Base-by-base conservation (phyloP, 2,797 vertebrate genomes). In the Syngnathus rostellatus region DNA sequence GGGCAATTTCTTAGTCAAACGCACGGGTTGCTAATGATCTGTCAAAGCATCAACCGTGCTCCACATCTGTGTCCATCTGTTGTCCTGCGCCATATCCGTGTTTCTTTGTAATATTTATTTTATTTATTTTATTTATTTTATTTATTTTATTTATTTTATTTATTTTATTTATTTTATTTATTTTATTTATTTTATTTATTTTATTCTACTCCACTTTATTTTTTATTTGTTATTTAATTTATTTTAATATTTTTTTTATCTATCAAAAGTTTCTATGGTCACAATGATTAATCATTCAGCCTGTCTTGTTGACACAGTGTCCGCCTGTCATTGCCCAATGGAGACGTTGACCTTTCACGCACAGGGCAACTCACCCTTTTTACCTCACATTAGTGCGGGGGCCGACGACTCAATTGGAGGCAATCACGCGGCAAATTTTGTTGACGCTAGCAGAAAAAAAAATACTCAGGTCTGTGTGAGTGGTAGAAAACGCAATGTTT, bases 321-420 rank as follows among this genome's bases (percentile, higher is more conserved):
- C 67, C 38, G 64, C 68, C 75, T 57, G 68, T 81, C 76, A 83
- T 74, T 57, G 55, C 77, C 76, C 63, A 65, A 59, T 77, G 73
- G 76, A 81, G 69, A 68, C 62, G 31, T 78, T 84, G 86, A 86
- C 86, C 89, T 90, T 88, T 90, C 77, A 78, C 78, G 73, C 75
- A 14, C 31, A 19, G 76, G 72, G 66, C 75, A 72, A 75, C 80
- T 83, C 69, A 60, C 31, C 68, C 80, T 72, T 77, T 87, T 87
- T 80, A 81, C 86, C 81, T 80, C 58, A 74, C 73, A 43, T 83
- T 72, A 67, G 78, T 76, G 77, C 83, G 77, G 31, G 73, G 67
- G 70, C 76, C 79, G 73, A 82, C 66, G 70, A 78, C 76, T 83
- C 84, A 74, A 77, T 81, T 54, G 59, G 65, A 62, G 69, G 45